Base-by-base conservation (phyloP, 2,888 invertebrate species). In the Dascillus cervinus region DNA sequence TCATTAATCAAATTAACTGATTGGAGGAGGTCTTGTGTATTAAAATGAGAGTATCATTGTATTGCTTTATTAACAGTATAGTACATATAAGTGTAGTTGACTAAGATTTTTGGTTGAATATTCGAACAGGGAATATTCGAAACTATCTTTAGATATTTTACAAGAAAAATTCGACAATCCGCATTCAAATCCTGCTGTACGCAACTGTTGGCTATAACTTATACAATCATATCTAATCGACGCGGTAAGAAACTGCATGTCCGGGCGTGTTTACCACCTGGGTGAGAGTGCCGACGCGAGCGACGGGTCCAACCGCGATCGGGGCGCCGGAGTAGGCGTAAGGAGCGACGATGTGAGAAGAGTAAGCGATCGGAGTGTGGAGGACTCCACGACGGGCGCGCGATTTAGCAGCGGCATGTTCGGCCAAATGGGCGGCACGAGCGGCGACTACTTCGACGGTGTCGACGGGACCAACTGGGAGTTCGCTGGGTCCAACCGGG, bases 401-500 rank as follows among this genome's bases (percentile, higher is more conserved):
- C 5, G 61, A 53, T 15, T 56, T 53, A 25, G 56, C 62, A 23
- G 58, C 49, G 4, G 59, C 60, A 33, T 57, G 58, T 9, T 60
- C 59, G 3, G 55, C 52, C 6, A 62, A 46, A 47, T 66, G 67
- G n/a, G 62, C 62, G 13, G 60, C 63, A 40, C 64, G 65, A 12
- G 69, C 69, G 31, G 60, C 60, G 4, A 60, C 62, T 5, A 70
- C 67, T 56, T 62, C 47, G 17, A 51, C 46, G 31, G 52, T 41
- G 32, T 53, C 51, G 11, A 41, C 32, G 44, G 52, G 37, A 40
- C 58, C 25, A 37, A 56, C 63, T n/a, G n/a, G n/a, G n/a, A n/a
- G n/a, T n/a, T n/a, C n/a, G 48, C 64, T 62, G 52, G 60, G 56
- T 32, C 58, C 62, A 20, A 64, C 67, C 27, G 62, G 60, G 58